These are phyloP conservation scores for Macrobrachium nipponense DNA, from an alignment of 1,140 invertebrate genomes.

Conservation along the genomic window DNA sequence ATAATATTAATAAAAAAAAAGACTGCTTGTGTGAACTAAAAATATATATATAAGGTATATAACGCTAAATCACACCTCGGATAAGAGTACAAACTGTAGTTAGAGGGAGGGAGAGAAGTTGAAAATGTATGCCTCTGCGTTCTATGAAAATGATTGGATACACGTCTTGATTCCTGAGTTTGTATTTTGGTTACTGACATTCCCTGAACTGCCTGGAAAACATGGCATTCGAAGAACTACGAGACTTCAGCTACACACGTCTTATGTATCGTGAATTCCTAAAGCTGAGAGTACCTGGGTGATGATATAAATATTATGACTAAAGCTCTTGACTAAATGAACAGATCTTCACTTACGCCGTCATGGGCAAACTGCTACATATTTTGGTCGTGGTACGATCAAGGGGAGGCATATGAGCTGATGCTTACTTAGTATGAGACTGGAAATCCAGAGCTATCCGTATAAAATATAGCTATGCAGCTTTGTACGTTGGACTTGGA, in stretches of 20 bases:
- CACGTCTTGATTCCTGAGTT: constrained; percentile 45
- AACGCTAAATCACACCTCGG: constrained; percentile 9
- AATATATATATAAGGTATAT: neutral
- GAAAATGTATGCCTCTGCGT: neutral
- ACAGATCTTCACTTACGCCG: neutral
- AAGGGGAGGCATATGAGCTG: neutral
- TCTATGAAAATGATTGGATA: constrained; percentile 16
- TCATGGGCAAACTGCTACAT: too few species aligned
- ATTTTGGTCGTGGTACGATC: neutral
- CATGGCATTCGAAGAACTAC: neutral
- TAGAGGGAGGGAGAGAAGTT: neutral
- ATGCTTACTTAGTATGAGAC: too few species aligned
- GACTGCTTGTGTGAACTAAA: too few species aligned
- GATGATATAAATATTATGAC: neutral
- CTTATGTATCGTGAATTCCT: neutral
- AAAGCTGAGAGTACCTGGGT: neutral
- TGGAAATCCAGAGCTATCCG: constrained; percentile 22
- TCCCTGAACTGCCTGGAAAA: constrained; percentile 25
- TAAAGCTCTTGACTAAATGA: neutral
- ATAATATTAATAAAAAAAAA: too few species aligned
- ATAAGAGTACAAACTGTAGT: constrained; percentile 13
- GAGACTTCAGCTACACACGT: neutral
- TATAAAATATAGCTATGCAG: constrained; percentile 46
- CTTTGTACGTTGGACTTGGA: constrained; percentile 54
- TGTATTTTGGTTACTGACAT: neutral